These are phyloP conservation scores for Agriopis marginaria DNA, from an alignment of 2,888 invertebrate genomes.

Conservation along the genomic window DNA sequence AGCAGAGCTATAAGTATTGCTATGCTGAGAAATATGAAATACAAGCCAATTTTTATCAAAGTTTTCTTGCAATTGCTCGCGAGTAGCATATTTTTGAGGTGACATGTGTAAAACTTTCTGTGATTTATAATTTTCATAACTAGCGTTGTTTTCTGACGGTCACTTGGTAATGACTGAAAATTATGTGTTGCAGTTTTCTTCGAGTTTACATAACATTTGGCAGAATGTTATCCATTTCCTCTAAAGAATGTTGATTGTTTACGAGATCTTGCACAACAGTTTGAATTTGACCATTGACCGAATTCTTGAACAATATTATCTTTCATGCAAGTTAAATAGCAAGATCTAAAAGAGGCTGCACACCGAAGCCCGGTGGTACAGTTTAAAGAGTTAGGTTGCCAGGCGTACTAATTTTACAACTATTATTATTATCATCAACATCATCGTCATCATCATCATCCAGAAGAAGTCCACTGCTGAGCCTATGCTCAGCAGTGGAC, in stretches of 20 bases:
- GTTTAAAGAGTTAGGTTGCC: no score
- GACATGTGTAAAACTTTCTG: slow-evolving; percentile 50
- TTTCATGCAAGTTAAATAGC: neutral
- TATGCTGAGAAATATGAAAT: slow-evolving; percentile 46
- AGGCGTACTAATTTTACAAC: no score
- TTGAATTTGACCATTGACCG: slow-evolving; percentile 10
- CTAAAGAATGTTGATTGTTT: slow-evolving; percentile 35
- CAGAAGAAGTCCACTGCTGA: no score
- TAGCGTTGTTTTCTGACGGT: neutral
- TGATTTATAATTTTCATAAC: slow-evolving; percentile 42
- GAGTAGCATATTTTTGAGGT: slow-evolving; percentile 64
- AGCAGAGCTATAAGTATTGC: slow-evolving; percentile 56
- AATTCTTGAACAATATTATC: slow-evolving; percentile 8
- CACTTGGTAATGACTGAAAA: slow-evolving; percentile 9
- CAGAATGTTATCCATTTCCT: slow-evolving; percentile 7
- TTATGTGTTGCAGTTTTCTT: neutral
- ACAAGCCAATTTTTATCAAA: slow-evolving; percentile 52
- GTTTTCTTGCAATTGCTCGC: slow-evolving; percentile 55
- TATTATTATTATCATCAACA: no score
- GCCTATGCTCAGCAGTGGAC: no score
- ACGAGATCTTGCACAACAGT: slow-evolving; percentile 11
- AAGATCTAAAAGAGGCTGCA: neutral
- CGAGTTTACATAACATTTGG: slow-evolving; percentile 20
- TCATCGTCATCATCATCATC: no score
- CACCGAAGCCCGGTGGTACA: no score